Evolutionary conservation across 2,113 vertebrate species (phyloP).

Genomic region (Dissostichus mawsoni): DNA sequence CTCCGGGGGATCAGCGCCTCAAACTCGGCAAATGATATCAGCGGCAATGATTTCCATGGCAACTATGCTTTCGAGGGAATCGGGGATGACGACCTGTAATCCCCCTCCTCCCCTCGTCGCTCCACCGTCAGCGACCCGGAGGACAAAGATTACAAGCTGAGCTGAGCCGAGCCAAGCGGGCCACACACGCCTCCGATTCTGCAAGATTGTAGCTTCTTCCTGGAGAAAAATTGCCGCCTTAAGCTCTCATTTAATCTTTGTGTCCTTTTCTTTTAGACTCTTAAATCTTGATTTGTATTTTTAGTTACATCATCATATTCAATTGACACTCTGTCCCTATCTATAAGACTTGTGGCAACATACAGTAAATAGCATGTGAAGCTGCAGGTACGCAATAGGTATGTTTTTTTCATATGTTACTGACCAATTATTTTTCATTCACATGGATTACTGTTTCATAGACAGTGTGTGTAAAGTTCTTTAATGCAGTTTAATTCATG

Average conservation of each 20-base stretch:
- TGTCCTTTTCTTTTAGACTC: slow-evolving; percentile 37
- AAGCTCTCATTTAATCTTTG: slow-evolving; percentile 59
- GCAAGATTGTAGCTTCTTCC: slow-evolving; percentile 79
- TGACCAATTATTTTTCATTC: neutral
- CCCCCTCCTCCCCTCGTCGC: slow-evolving; percentile 30
- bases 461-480: neutral
- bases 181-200: slow-evolving; percentile 65
- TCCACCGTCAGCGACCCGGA: slow-evolving; percentile 51
- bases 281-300: slow-evolving; percentile 31
- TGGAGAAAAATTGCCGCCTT: slow-evolving; percentile 72
- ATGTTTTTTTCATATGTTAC: slow-evolving; percentile 1
- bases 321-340: neutral
- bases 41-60: slow-evolving; percentile 93
- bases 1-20: slow-evolving; percentile 94
- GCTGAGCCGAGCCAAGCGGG: slow-evolving; percentile 70
- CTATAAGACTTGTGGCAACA: slow-evolving; percentile 15
- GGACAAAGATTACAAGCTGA: slow-evolving; percentile 66
- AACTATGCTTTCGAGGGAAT: slow-evolving; percentile 99
- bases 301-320: slow-evolving; percentile 34
- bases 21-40: slow-evolving; percentile 89
- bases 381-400: slow-evolving; percentile 26
- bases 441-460: neutral
- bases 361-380: slow-evolving; percentile 30
- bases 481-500: slow-evolving; percentile 8
- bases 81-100: slow-evolving; percentile 96